Conservation (phyloP, 2,888 invertebrate genomes). For the Caenorhabditis macrosperma region DNA sequence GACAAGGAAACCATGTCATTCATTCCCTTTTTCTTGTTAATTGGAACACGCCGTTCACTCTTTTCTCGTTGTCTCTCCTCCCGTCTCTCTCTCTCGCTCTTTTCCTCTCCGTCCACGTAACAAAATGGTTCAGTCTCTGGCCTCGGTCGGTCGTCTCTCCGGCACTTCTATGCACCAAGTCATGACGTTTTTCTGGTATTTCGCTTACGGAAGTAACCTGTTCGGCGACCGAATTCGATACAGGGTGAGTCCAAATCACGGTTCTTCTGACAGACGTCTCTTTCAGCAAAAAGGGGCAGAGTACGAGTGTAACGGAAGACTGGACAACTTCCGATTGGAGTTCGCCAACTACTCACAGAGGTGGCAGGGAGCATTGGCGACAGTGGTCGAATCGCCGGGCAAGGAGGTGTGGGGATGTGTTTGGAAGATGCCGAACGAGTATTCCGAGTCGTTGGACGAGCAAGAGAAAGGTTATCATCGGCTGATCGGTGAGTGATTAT, state of each 20-base stretch:
- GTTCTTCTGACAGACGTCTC: too few relatives aligned
- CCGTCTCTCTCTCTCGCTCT: conserved; percentile 19
- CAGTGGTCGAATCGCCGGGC: conserved; percentile 44
- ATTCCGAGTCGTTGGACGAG: conserved; percentile 69
- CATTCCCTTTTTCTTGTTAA: background rate
- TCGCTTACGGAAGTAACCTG: conserved; percentile 77
- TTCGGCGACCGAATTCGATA: conserved; percentile 74
- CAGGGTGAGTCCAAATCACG: conserved; percentile 34
- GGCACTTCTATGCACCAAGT: conserved; percentile 32
- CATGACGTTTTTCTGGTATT: conserved; percentile 75
- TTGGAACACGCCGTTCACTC: background rate
- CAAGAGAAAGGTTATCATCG: conserved; percentile 77
- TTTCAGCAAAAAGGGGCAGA: conserved; percentile 75
- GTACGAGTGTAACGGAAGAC: conserved; percentile 67
- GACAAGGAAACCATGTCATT: too few relatives aligned
- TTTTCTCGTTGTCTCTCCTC: background rate
- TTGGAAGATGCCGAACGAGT: conserved; percentile 72
- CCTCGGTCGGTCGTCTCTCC: background rate
- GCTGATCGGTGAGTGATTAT: conserved; percentile 62
- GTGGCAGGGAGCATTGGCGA: conserved; percentile 78
- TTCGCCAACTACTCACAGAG: conserved; percentile 71
- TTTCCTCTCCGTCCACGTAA: conserved; percentile 11
- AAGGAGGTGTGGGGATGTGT: conserved; percentile 75
- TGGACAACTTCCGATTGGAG: conserved; percentile 68
- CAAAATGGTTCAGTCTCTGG: conserved; percentile 19